Evolutionary conservation across 2,113 vertebrate species (phyloP), one percentile per base, ranked within the genome.

Genomic region (Rhinolophus sinicus): DNA sequence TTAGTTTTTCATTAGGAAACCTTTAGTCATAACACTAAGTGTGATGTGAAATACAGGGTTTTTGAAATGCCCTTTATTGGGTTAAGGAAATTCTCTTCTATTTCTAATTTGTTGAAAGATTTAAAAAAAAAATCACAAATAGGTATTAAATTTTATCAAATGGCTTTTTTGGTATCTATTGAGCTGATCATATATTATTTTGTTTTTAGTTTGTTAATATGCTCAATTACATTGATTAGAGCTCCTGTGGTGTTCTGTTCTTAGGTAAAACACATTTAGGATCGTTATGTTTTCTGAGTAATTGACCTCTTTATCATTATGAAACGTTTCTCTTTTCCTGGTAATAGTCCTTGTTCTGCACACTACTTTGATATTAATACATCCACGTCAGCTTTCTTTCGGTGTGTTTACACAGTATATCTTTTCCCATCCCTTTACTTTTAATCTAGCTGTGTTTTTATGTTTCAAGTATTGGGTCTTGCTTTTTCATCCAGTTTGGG

Each of bases 21-120:
- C 35, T 52, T 77, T 67, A 47, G 7, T 76, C 52, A 82, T 88
- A 88, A 47, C 38, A 88, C 33, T 83, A 90, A 89, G 38, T 84
- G 44, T 80, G 28, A 70, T 69, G 2, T 95, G 75, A 84, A 70
- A 58, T 84, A 44, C 2, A 88, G 33, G 56, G 0, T 58, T 94
- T 76, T 54, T 21, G 84, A 60, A 80, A 72, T 85, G 8, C 1
- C 15, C 19, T 92, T 92, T 60, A 60, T 30, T 58, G 56, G 18
- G 40, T 60, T 62, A 75, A 89, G 52, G 19, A 85, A 60, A 33
- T 90, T 62, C 54, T 62, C 54, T 70, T 88, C 8, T 88, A 73
- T 88, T 88, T 30, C 47, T 90, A 81, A 69, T 86, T 81, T 86
- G 52, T 47, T 92, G 80, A 82, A 44, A 60, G n/a, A 54, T 28